Base-by-base conservation (phyloP, 1,140 invertebrate genomes). In the Drosophila athabasca region DNA sequence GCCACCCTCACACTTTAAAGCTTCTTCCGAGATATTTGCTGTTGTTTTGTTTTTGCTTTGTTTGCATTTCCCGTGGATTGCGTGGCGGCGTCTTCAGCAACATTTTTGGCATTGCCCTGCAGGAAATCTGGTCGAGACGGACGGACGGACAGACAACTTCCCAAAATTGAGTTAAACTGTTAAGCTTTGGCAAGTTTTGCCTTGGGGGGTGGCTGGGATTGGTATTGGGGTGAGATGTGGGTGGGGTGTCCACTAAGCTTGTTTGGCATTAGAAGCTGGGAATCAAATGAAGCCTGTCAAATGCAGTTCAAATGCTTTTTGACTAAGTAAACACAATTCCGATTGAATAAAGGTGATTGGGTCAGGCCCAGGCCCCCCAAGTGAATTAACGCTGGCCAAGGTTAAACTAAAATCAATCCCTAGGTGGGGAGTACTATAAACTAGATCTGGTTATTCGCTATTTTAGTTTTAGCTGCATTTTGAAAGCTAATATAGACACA, bases 241-340 rank as follows among this genome's bases (percentile, higher is more conserved):
- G 61, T 57, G 60, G 46, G n/a, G 50, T 68, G 72, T 77, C 77
- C 76, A 55, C 62, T 87, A 87, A 87, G 78, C 81, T 78, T 81
- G 73, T 58, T 69, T 58, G 67, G 67, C 51, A 69, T 87, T 85
- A 85, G 69, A 65, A 81, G 79, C 78, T 68, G 55, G 78, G 78
- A 85, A 88, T 85, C 83, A 88, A 87, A 82, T 87, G 75, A 87
- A 87, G 83, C 75, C 74, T 76, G 82, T 87, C 82, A 87, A 87
- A 85, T 87, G 81, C 81, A 84, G 73, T 75, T 69, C 50, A 69
- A 74, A 79, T 74, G 69, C 68, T 82, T 67, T 80, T 64, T 76
- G 66, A 71, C 74, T 72, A 80, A 82, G 79, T 74, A 74, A 84
- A 64, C 81, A 62, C 45, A 67, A 76, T 76, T 84, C 54, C 62